Evolutionary conservation across 2,113 vertebrate genomes (phyloP).

Genomic region (Argyrosomus japonicus): DNA sequence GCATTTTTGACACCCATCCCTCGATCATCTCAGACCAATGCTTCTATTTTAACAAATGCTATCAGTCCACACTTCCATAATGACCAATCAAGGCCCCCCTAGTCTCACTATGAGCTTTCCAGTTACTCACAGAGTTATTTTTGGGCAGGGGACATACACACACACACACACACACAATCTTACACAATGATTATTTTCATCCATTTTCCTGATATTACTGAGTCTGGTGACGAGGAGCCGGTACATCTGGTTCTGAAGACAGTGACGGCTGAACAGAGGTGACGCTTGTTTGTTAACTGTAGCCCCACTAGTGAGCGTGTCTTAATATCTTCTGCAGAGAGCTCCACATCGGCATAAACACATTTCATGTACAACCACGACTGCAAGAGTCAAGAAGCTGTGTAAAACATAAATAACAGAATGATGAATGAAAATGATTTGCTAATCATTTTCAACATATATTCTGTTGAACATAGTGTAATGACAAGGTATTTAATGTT

Average conservation of each 20-base stretch:
- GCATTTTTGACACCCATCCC: too few species aligned
- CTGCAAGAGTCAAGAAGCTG: too few species aligned
- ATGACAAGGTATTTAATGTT: too few species aligned
- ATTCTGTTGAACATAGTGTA: too few species aligned
- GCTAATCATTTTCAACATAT: too few species aligned
- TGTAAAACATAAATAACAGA: too few species aligned
- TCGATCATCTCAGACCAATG: not conserved
- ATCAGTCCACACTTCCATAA: not conserved
- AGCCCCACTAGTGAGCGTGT: not conserved
- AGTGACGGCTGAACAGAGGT: not conserved
- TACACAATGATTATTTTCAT: not conserved
- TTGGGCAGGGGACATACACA: too few species aligned
- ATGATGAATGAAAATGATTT: too few species aligned
- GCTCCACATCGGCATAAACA: not conserved
- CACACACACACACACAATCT: too few species aligned
- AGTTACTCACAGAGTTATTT: not conserved
- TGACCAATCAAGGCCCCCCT: not conserved
- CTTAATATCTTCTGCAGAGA: not conserved
- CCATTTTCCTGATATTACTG: not conserved
- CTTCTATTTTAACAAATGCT: not conserved
- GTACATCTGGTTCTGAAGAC: too few species aligned
- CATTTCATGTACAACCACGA: not conserved
- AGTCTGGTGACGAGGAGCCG: not conserved
- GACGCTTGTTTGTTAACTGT: too few species aligned
- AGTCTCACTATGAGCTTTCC: not conserved